These are phyloP conservation scores for Prunella himalayana DNA, from an alignment of 2,113 vertebrate species.

Conservation along the genomic window DNA sequence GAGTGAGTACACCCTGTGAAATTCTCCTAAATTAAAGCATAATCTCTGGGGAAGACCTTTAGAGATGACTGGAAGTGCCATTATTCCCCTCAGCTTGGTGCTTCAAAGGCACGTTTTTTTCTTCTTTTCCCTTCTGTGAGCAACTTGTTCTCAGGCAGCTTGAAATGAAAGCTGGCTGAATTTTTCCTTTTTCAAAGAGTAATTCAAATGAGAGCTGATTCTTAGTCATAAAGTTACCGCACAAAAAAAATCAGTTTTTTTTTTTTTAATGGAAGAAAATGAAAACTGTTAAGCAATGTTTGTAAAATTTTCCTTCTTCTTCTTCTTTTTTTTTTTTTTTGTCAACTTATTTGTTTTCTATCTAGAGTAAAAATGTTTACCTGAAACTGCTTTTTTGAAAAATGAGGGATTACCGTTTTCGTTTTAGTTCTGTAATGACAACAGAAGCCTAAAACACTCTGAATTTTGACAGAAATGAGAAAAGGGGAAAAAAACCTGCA, in stretches of 20 bases:
- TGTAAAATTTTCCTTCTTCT: not conserved
- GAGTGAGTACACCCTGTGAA: not conserved
- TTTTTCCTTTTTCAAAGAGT: not conserved
- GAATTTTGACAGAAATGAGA: not conserved
- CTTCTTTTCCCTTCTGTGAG: not conserved
- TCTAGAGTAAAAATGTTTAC: not conserved
- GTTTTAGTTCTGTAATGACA: not conserved
- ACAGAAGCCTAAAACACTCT: not conserved
- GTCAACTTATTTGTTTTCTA: not conserved
- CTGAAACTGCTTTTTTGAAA: not conserved
- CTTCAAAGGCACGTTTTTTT: constrained; percentile 42
- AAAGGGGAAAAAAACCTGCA: fast-evolving
- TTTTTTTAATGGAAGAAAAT: not conserved
- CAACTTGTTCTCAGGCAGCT: constrained; percentile 18
- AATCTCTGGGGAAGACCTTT: constrained; percentile 41
- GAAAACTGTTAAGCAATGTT: not conserved
- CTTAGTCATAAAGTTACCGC: not conserved
- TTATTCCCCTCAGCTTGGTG: constrained; percentile 58
- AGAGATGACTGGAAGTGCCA: constrained; percentile 21
- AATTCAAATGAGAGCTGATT: not conserved
- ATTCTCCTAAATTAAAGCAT: constrained; percentile 35
- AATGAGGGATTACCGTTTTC: not conserved
- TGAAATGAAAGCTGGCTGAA: not conserved
- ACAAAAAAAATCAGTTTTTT: not conserved
- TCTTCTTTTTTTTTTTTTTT: not conserved